Evolutionary conservation across 2,888 invertebrate genomes (phyloP), one percentile per base, ranked within the genome.

Genomic region (Scaeva pyrastri): DNA sequence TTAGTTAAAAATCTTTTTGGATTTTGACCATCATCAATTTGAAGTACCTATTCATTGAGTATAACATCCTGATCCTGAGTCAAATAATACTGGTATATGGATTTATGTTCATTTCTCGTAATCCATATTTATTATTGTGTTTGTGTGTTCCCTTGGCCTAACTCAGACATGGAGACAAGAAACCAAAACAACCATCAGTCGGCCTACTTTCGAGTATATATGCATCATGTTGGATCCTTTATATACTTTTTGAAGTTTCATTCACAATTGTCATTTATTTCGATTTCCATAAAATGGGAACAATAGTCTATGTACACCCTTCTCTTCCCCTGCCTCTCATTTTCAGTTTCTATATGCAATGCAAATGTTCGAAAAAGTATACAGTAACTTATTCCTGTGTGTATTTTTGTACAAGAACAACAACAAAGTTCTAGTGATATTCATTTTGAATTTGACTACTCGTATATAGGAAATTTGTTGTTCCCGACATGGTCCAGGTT

Each of bases 241-340:
- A 31, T 50, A 50, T 68, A 36, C 39, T 21, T 36, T 50, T 68
- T 50, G 50, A 50, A 50, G 66, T 50, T 66, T 66, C 50, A 50
- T 66, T 21, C 36, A 36, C 50, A n/a, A 66, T 50, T 66, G 66
- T 50, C 66, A 66, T 50, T 31, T 31, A 50, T 36, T 66, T 66
- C 48, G 55, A 75, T 75, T 75, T 75, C 55, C 75, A 75, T 75
- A 75, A 75, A 75, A 56, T 66, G 31, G 26, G 19, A 36, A 66
- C 31, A 39, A n/a, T n/a, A n/a, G n/a, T n/a, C n/a, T n/a, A n/a
- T n/a, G n/a, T n/a, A n/a, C n/a, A n/a, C n/a, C n/a, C n/a, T n/a
- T n/a, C n/a, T n/a, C n/a, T n/a, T n/a, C n/a, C n/a, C n/a, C n/a
- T n/a, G n/a, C n/a, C n/a, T n/a, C n/a, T n/a, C n/a, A n/a, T n/a